A percentile compares a stretch with the other conserved stretches of the same genome.
Evolutionary conservation across 2,888 invertebrate genomes (phyloP).

Genomic region (Cenopis cana): DNA sequence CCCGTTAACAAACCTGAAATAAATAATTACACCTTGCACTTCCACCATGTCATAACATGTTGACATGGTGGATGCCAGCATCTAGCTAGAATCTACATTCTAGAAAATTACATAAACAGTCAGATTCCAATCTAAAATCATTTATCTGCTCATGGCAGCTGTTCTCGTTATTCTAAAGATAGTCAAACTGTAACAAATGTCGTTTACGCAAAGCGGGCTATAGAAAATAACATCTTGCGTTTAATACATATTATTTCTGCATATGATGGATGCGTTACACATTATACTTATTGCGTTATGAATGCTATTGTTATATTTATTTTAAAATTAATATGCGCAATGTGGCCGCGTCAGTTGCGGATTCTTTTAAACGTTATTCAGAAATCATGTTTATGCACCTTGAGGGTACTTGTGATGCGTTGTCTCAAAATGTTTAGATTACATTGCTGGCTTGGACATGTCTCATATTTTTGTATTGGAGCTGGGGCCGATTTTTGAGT

Average conservation of each 20-base stretch:
- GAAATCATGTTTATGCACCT: constrained; percentile 52
- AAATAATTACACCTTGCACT: too few species aligned
- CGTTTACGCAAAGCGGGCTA: constrained; percentile 24
- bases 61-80: too few species aligned
- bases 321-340: constrained; percentile 59
- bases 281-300: constrained; percentile 26
- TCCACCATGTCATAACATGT: too few species aligned
- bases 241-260: constrained; percentile 20
- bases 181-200: constrained; percentile 32
- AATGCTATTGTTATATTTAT: constrained; percentile 31
- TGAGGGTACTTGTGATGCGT: constrained; percentile 10
- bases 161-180: constrained; percentile 19
- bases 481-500: too few species aligned
- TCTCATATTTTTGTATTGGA: neutral
- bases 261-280: constrained; percentile 37
- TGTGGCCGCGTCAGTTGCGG: constrained; percentile 67
- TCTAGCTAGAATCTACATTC: too few species aligned
- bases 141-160: constrained; percentile 29
- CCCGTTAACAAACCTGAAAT: too few species aligned
- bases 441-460: constrained; percentile 19
- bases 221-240: constrained; percentile 39
- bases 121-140: constrained; percentile 29
- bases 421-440: constrained; percentile 6
- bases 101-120: neutral
- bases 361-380: constrained; percentile 56